phyloP scores from a whole-genome alignment of 2,113 vertebrate genomes.

The Clarias gariepinus region DNA sequence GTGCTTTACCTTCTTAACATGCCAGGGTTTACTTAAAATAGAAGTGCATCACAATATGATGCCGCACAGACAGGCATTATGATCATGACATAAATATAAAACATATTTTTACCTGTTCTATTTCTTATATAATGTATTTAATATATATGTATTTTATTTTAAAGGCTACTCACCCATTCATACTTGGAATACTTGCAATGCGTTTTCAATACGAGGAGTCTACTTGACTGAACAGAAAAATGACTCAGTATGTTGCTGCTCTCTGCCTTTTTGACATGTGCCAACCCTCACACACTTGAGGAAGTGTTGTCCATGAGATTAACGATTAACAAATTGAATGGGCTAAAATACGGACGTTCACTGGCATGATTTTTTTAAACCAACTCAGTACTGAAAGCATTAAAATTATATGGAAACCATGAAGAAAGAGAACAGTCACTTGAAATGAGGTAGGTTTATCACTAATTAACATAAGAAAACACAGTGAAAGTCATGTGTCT shows the following conservation, averaged over 20 bases:
- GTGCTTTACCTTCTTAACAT: neutral
- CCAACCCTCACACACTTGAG: slow-evolving; percentile 16
- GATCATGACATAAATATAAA: neutral
- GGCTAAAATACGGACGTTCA: neutral
- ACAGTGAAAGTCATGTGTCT: neutral
- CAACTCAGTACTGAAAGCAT: neutral
- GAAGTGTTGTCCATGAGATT: slow-evolving; percentile 34
- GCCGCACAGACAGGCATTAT: neutral
- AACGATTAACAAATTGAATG: slow-evolving; percentile 28
- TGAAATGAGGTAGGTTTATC: neutral
- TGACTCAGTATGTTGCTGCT: neutral
- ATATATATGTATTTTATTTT: neutral
- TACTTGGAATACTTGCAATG: neutral
- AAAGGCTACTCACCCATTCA: neutral
- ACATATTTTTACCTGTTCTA: neutral
- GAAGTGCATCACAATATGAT: neutral
- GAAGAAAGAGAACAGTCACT: neutral
- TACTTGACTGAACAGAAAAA: neutral
- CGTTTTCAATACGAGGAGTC: neutral
- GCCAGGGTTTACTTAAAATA: neutral
- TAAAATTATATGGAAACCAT: neutral
- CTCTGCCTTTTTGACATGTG: neutral
- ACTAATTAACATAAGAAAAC: neutral
- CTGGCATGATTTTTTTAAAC: neutral
- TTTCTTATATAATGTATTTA: neutral